These are phyloP conservation scores for Listronotus bonariensis DNA, from an alignment of 1,140 invertebrate genomes.

Conservation along the genomic window DNA sequence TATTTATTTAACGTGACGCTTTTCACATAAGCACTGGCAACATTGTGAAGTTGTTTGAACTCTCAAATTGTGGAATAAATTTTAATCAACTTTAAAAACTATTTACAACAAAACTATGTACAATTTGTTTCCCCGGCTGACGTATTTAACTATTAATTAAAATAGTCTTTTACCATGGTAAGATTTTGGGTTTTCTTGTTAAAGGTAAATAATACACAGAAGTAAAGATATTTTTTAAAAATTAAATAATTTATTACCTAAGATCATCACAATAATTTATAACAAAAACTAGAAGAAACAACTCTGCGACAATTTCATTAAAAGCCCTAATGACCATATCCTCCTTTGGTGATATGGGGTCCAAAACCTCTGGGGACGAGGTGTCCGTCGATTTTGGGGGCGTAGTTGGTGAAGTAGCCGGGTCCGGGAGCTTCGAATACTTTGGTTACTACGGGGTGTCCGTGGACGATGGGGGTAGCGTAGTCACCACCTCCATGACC, in stretches of 20 bases:
- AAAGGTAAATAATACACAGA: too few species aligned
- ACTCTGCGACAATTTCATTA: constrained; percentile 16
- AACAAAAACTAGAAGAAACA: constrained; percentile 8
- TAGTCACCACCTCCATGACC: constrained; percentile 16
- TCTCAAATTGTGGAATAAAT: too few species aligned
- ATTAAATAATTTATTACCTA: constrained; percentile 33
- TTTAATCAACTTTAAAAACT: too few species aligned
- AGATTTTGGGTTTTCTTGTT: too few species aligned
- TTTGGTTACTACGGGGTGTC: constrained; percentile 22
- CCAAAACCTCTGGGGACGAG: constrained; percentile 20
- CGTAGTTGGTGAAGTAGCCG: constrained; percentile 27
- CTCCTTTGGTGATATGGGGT: constrained; percentile 11
- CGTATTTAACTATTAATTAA: too few species aligned
- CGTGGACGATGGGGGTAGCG: constrained; percentile 30
- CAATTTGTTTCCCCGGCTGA: too few species aligned
- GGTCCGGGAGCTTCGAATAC: constrained; percentile 25
- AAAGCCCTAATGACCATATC: constrained; percentile 8
- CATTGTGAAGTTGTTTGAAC: too few species aligned
- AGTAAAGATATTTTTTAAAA: background rate
- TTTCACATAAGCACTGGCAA: too few species aligned
- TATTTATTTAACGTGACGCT: too few species aligned
- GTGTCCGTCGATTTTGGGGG: constrained; percentile 24
- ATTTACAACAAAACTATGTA: too few species aligned
- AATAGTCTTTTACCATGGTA: too few species aligned
- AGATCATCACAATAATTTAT: constrained; percentile 29